These are phyloP conservation scores for Neodon shergylaensis DNA, from an alignment of 2,113 vertebrate species.

Conservation along the genomic window DNA sequence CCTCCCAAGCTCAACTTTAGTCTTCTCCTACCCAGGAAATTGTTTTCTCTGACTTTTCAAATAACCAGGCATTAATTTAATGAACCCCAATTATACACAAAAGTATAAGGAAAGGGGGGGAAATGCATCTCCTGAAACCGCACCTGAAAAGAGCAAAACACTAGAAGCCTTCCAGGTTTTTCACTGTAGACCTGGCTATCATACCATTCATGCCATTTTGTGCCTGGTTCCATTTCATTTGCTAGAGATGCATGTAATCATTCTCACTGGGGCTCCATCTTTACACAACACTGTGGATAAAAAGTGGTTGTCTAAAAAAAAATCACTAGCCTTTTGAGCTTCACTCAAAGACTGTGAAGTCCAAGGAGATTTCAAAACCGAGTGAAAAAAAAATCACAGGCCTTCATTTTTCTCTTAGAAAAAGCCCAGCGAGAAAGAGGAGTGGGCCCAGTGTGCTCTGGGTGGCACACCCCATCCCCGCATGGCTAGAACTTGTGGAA, in stretches of 20 bases:
- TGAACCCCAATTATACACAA: neutral
- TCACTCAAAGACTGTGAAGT: neutral
- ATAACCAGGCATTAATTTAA: neutral
- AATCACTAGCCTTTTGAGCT: slow-evolving; percentile 26
- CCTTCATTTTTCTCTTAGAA: neutral
- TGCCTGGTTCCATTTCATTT: neutral
- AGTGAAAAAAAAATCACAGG: slow-evolving; percentile 21
- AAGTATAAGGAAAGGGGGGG: neutral
- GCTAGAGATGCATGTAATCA: neutral
- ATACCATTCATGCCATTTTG: neutral
- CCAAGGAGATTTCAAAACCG: slow-evolving; percentile 54
- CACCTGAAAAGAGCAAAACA: neutral
- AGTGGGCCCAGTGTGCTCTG: neutral
- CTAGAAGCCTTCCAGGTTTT: neutral
- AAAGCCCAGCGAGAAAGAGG: neutral
- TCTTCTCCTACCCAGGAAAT: neutral
- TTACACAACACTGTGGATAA: neutral
- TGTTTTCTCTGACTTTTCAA: neutral
- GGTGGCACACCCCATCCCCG: slow-evolving; percentile 15
- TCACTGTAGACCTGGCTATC: neutral
- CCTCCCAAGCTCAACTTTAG: neutral
- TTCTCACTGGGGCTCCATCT: neutral
- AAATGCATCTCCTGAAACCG: neutral
- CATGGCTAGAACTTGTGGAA: slow-evolving; percentile 53
- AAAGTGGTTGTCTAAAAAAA: neutral